Percentiles rank a stretch among this genome's conserved stretches.
Conservation (phyloP, 2,888 invertebrate genomes). For the Agriopis aurantiaria region DNA sequence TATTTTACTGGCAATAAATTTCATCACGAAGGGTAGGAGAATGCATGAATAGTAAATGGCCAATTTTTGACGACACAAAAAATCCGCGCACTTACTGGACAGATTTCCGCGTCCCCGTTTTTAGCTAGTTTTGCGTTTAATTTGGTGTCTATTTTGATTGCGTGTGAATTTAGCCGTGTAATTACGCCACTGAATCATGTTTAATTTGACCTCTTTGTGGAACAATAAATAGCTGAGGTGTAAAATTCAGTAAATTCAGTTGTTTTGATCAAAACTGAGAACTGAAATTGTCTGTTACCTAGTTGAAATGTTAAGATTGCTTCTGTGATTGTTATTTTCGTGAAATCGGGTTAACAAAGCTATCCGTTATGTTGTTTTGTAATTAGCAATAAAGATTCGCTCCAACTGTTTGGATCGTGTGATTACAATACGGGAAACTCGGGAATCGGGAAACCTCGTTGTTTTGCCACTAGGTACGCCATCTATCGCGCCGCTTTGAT, state of each 20-base stretch:
- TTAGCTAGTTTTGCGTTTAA: background rate
- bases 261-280: slow-evolving; percentile 23
- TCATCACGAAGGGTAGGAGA: background rate
- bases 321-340: slow-evolving; percentile 53
- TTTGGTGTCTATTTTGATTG: slow-evolving; percentile 15
- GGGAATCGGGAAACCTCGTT: slow-evolving; percentile 55
- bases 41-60: background rate
- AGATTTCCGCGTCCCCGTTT: background rate
- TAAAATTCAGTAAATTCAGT: slow-evolving; percentile 16
- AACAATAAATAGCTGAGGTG: slow-evolving; percentile 24
- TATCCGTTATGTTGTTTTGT: slow-evolving; percentile 62
- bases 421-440: slow-evolving; percentile 47
- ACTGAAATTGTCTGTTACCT: slow-evolving; percentile 24
- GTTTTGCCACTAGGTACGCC: slow-evolving; percentile 72
- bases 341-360: slow-evolving; percentile 64
- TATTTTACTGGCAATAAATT: background rate
- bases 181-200: slow-evolving; percentile 20
- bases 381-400: slow-evolving; percentile 63
- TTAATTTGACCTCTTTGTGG: slow-evolving; percentile 20
- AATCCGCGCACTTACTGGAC: background rate
- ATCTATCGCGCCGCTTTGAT: slow-evolving; percentile 62
- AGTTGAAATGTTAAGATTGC: slow-evolving; percentile 37
- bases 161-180: slow-evolving; percentile 21
- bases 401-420: slow-evolving; percentile 45
- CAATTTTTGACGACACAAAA: slow-evolving; percentile 6